Evolutionary conservation across 2,888 invertebrate species (phyloP), one percentile per base, ranked within the genome.

Genomic region (Ormyrus labotus): DNA sequence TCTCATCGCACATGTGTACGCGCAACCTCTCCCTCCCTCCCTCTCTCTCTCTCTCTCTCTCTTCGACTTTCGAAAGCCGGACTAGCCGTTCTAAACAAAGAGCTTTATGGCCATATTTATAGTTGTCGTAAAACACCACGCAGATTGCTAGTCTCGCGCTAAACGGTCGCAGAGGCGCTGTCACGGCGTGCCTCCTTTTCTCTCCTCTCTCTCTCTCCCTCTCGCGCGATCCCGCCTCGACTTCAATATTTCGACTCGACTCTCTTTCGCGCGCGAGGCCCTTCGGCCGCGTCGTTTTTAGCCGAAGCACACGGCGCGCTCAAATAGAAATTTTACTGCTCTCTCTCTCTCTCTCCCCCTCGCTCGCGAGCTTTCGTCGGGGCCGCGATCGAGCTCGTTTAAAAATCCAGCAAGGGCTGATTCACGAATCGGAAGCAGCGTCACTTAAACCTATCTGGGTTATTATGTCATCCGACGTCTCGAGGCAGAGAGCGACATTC

Each of bases 81-180:
- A 87, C 88, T 88, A 87, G 86, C 85, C 86, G 86, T 86, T 88
- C 87, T 88, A 88, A 89, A 88, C 89, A 87, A 88, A 89, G 89
- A 89, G 87, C 88, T 90, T 90, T 90, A 89, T 87, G 86, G 85
- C 85, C 88, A 88, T 89, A 90, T 90, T 90, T 90, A 90, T 90
- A 89, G 89, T 88, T 89, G 89, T 89, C 89, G 88, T 90, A 90
- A 90, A 90, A 89, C 88, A 88, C 88, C 88, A 87, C 87, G 85
- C 87, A 88, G 89, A 90, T 90, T 89, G 88, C 89, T 86, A 88
- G 87, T 87, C 88, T 88, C 87, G 51, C 86, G 86, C 85, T 85
- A 85, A 82, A 85, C 87, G 84, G 81, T 84, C 84, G 83, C 83
- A 75, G 83, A 76, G 64, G 75, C 81, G 74, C 81, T 79, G 81